These are phyloP conservation scores for Cygnus atratus DNA, from an alignment of 2,113 vertebrate species.

Conservation along the genomic window DNA sequence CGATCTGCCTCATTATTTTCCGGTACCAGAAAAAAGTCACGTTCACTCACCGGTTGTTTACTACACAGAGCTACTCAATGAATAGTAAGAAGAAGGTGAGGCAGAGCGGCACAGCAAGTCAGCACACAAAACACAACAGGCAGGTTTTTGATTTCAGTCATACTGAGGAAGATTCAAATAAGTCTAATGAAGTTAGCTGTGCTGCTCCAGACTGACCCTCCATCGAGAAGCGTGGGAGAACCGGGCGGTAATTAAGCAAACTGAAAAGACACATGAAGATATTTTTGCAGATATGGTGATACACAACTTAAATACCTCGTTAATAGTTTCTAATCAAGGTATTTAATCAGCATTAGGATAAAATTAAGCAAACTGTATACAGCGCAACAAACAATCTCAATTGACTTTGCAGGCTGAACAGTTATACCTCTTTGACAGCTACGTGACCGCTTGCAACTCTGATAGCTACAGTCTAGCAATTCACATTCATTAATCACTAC, in stretches of 20 bases:
- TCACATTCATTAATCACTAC: conserved; percentile 86
- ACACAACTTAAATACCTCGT: not conserved
- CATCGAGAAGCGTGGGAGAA: not conserved
- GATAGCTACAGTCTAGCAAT: conserved; percentile 66
- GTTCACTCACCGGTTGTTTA: conserved; percentile 1
- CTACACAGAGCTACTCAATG: not conserved
- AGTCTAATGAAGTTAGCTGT: conserved; percentile 18
- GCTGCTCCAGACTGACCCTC: not conserved
- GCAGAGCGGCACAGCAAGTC: not conserved
- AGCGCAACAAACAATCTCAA: conserved; percentile 27
- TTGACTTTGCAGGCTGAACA: conserved; percentile 5
- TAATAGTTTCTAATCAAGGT: not conserved
- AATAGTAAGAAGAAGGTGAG: not conserved
- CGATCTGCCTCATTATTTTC: not conserved
- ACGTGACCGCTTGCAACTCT: conserved; percentile 65
- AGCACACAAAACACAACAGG: conserved; percentile 4
- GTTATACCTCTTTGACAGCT: conserved; percentile 18
- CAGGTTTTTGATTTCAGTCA: conserved; percentile 26
- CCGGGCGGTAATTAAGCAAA: fast-evolving
- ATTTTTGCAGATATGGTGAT: not conserved
- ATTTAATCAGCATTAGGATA: conserved; percentile 29
- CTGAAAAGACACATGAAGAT: not conserved
- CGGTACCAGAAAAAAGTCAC: not conserved
- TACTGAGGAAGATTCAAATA: conserved; percentile 1
- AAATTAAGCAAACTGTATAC: not conserved